Base-by-base conservation (phyloP, 1,140 invertebrate species). In the Elymnias hypermnestra region DNA sequence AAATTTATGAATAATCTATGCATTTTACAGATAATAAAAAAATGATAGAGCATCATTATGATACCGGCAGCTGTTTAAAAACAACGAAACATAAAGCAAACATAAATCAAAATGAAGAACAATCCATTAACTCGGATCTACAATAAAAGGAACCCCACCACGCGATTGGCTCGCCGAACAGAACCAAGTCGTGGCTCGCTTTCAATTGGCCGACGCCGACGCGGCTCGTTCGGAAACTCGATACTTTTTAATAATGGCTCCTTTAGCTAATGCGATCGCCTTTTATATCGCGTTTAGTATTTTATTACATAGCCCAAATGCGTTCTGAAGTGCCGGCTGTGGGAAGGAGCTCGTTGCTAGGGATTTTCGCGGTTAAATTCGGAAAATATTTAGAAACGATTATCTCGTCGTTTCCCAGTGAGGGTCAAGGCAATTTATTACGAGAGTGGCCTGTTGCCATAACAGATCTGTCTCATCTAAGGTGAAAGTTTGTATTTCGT, bases 181-280 rank as follows among this genome's bases (percentile, higher is more conserved):
- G 17, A 18, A 5, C 2, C 3, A 21, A 36, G 13, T 8, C 8
- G 15, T 7, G 7, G 33, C 33, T 36, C 33, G 38, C 39, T 29
- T 49, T 44, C 56, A 41, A 84, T 84, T 84, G 81, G 81, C 26
- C 50, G 61, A 21, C 59, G 56, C 45, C 39, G 49, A 44, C 63
- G 48, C 61, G 63, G 43, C 67, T 61, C 74, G 72, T 78, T 77
- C 70, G 10, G 81, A 72, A 84, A 84, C 65, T 63, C 63, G 81
- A 84, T 84, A 84, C 77, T 84, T 84, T 83, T 84, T 84, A 84
- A 84, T 84, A 84, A 84, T 84, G 77, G 81, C 73, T 79, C 65
- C 75, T 84, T 76, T 73, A 63, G 75, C 74, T 84, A 82, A 83
- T 83, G 75, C 72, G 77, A 79, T 81, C 73, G 69, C 55, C 62